phyloP scores from a whole-genome alignment of 2,888 invertebrate genomes.

The Apodemia zela region DNA sequence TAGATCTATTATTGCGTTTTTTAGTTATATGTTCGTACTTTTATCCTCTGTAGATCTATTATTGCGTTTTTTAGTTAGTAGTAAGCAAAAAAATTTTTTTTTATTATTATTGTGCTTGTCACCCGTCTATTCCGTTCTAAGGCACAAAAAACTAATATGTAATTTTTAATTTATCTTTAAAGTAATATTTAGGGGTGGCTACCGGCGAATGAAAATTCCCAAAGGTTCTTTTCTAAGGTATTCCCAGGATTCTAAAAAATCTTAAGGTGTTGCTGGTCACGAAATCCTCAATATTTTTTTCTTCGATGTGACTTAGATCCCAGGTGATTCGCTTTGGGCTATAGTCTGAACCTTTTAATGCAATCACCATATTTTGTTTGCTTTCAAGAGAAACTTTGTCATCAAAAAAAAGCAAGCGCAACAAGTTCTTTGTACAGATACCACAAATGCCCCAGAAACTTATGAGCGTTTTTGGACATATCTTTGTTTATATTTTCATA shows the following conservation, averaged over 20 bases:
- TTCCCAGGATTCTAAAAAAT: background rate
- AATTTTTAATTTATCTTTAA: background rate
- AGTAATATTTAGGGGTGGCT: background rate
- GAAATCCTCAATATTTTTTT: background rate
- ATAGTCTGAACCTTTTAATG: background rate
- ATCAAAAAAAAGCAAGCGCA: slow-evolving; percentile 1
- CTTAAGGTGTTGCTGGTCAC: background rate
- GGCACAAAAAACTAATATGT: background rate
- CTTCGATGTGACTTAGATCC: background rate
- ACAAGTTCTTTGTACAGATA: background rate
- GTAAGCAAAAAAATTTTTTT: slow-evolving; percentile 7
- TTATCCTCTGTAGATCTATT: no score
- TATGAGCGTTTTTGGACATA: background rate
- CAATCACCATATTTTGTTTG: background rate
- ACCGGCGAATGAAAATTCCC: background rate
- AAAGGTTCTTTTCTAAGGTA: background rate
- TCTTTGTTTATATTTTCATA: background rate
- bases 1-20: no score
- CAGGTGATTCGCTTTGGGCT: background rate
- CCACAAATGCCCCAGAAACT: background rate
- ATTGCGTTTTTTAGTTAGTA: no score
- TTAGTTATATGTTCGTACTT: no score
- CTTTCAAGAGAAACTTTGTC: background rate
- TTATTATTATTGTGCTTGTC: background rate
- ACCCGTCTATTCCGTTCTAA: background rate